Percentiles rank a stretch among this genome's conserved stretches.
Evolutionary conservation across 35 echinoderm and acorn worm genomes (phyloP).

Genomic region (Amphiura filiformis): DNA sequence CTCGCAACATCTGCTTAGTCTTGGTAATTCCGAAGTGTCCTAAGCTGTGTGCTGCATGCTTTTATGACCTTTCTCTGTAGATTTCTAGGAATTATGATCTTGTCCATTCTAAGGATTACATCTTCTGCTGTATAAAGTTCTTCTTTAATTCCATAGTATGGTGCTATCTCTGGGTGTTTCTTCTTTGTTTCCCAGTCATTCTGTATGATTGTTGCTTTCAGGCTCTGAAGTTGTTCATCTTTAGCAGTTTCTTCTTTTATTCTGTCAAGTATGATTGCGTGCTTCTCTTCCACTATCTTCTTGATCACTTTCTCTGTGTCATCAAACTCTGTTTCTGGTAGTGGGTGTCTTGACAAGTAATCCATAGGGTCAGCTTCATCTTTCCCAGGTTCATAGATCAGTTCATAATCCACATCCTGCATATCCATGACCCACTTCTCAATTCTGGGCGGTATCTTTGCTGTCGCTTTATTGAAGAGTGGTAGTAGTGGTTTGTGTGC

Average conservation of each 20-base stretch:
- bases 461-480: slow-evolving; percentile 44
- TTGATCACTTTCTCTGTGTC: slow-evolving; percentile 59
- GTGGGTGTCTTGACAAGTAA: slow-evolving; percentile 65
- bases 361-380: slow-evolving; percentile 54
- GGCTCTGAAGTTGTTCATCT: slow-evolving; percentile 40
- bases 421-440: slow-evolving; percentile 67
- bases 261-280: slow-evolving; percentile 29
- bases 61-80: slow-evolving; percentile 54
- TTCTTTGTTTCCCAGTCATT: slow-evolving; percentile 46
- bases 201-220: slow-evolving; percentile 15
- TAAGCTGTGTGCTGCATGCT: slow-evolving; percentile 40
- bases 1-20: slow-evolving; percentile 46
- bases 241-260: slow-evolving; percentile 38
- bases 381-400: slow-evolving; percentile 77
- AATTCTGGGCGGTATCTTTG: slow-evolving; percentile 47
- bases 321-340: slow-evolving; percentile 11
- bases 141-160: slow-evolving; percentile 39
- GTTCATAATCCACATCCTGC: slow-evolving; percentile 68
- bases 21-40: slow-evolving; percentile 59
- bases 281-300: slow-evolving; percentile 37
- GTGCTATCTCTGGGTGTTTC: slow-evolving; percentile 53
- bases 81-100: slow-evolving; percentile 35
- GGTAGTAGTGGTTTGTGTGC: slow-evolving; percentile 59
- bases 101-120: slow-evolving; percentile 33
- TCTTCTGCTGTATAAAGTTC: slow-evolving; percentile 34